Percentiles rank a stretch among this genome's conserved stretches.
Conservation (phyloP, 2,888 invertebrate species). For the Dynastes hyllus region DNA sequence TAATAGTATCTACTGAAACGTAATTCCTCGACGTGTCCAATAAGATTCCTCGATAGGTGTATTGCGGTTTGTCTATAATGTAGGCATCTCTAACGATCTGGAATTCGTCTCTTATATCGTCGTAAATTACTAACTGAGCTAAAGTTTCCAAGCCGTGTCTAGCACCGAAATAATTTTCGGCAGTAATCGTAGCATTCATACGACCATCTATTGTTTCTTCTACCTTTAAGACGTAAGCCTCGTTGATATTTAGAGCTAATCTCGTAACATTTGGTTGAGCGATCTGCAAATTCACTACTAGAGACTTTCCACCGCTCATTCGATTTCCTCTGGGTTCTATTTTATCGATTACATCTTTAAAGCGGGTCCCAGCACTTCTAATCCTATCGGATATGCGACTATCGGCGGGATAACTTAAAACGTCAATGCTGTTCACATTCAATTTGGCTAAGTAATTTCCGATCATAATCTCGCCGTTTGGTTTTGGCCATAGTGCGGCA, state of each 20-base stretch:
- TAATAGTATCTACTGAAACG: constrained; percentile 81
- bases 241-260: constrained; percentile 75
- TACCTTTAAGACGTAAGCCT: constrained; percentile 74
- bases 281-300: constrained; percentile 41
- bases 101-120: constrained; percentile 77
- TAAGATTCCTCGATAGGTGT: constrained; percentile 90
- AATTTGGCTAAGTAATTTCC: constrained; percentile 74
- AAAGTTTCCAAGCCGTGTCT: constrained; percentile 81
- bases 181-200: constrained; percentile 74
- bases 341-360: constrained; percentile 59
- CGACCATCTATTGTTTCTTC: constrained; percentile 70
- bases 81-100: constrained; percentile 77
- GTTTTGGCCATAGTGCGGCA: constrained; percentile 79
- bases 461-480: constrained; percentile 75
- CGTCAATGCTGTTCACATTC: constrained; percentile 73
- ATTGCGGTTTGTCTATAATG: constrained; percentile 86
- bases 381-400: constrained; percentile 61
- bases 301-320: constrained; percentile 44
- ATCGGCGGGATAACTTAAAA: constrained; percentile 68
- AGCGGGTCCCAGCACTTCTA: constrained; percentile 61
- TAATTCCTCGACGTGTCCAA: constrained; percentile 95
- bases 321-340: constrained; percentile 60
- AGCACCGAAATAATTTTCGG: constrained; percentile 79
- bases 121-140: constrained; percentile 79
- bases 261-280: constrained; percentile 51